A percentile compares a stretch with the other conserved stretches of the same genome.
Evolutionary conservation across 2,888 invertebrate genomes (phyloP).

Genomic region (Ennomos fuscantarius): DNA sequence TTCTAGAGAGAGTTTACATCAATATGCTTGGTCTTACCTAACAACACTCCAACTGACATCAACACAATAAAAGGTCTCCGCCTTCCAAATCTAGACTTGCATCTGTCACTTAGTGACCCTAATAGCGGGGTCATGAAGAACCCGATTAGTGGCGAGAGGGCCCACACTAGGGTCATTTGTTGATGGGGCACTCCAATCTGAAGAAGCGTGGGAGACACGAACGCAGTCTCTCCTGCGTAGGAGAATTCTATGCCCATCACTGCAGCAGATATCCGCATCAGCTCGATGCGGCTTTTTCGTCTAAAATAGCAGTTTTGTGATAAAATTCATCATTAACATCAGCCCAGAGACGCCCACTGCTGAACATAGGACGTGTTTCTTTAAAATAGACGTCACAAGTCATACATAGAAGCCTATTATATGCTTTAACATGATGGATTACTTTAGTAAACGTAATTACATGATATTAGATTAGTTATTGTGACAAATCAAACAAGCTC

Average conservation of each 20-base stretch:
- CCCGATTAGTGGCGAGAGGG: constrained; percentile 96
- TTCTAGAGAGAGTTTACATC: too few relatives aligned
- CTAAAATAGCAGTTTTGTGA: constrained; percentile 71
- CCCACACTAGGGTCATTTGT: constrained; percentile 98
- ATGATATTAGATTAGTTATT: too few relatives aligned
- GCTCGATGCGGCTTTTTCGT: constrained; percentile 90
- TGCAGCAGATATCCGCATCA: constrained; percentile 95
- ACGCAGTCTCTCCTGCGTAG: constrained; percentile 98
- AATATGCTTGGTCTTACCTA: constrained; percentile 89
- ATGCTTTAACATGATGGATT: too few relatives aligned
- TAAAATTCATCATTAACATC: too few relatives aligned
- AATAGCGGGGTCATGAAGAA: constrained; percentile 97
- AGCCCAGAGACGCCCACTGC: too few relatives aligned
- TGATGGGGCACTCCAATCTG: constrained; percentile 97
- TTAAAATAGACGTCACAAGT: too few relatives aligned
- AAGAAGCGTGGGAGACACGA: constrained; percentile 96
- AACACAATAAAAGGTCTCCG: constrained; percentile 96
- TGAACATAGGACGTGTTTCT: too few relatives aligned
- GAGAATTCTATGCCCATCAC: constrained; percentile 99
- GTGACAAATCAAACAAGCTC: too few relatives aligned
- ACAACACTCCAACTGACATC: constrained; percentile 94
- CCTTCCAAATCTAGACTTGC: constrained; percentile 91
- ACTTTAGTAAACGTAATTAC: too few relatives aligned
- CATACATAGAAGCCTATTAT: too few relatives aligned
- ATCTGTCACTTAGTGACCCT: constrained; percentile 96